Evolutionary conservation across 2,888 invertebrate species (phyloP).

Genomic region (Patella pellucida): DNA sequence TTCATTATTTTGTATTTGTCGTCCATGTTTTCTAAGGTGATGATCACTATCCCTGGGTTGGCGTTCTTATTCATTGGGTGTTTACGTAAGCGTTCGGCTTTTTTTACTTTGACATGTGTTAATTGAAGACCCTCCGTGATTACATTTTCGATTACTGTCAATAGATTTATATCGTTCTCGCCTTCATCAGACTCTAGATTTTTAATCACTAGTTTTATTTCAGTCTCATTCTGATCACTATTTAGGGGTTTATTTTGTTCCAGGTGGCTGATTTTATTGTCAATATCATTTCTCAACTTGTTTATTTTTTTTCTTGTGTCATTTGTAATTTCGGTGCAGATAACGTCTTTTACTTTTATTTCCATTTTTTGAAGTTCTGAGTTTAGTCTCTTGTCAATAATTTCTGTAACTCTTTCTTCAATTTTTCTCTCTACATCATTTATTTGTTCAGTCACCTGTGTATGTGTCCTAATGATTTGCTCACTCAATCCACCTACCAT

Average conservation of each 20-base stretch:
- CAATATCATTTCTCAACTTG: background rate
- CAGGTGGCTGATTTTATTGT: background rate
- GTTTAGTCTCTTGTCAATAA: background rate
- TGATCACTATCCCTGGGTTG: background rate
- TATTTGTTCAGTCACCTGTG: background rate
- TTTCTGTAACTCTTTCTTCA: background rate
- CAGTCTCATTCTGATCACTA: background rate
- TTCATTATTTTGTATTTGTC: background rate
- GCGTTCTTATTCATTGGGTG: background rate
- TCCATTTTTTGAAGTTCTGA: constrained; percentile 1
- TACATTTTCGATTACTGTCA: background rate
- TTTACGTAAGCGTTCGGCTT: background rate
- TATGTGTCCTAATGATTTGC: background rate
- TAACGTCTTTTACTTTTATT: background rate
- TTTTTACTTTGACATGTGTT: background rate
- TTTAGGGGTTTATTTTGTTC: background rate
- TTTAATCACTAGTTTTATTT: constrained; percentile 1
- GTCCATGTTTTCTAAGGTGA: background rate
- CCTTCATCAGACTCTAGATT: background rate
- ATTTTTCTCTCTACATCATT: constrained; percentile 3
- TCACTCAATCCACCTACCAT: background rate
- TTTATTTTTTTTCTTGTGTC: background rate
- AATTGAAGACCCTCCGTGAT: background rate
- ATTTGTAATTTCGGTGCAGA: background rate
- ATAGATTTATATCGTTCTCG: background rate